Conservation (phyloP, 2,797 vertebrate species). For the Arctocebus calabarensis region DNA sequence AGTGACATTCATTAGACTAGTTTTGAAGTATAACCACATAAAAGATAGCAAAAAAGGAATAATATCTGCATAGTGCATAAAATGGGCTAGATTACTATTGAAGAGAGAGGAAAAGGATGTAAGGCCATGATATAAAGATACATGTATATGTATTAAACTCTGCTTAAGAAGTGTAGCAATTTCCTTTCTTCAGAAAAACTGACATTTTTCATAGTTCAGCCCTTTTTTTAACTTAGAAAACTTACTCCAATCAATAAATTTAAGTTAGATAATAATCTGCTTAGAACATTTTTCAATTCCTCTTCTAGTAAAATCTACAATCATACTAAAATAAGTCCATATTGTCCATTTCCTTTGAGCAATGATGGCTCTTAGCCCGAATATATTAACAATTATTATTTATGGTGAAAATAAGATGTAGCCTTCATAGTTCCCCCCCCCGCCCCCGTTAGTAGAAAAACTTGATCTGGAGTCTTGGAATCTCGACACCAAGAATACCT, state of each 20-base stretch:
- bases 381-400: neutral
- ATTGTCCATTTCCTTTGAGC: neutral
- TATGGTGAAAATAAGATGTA: neutral
- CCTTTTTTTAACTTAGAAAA: neutral
- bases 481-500: neutral
- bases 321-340: neutral
- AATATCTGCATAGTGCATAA: neutral
- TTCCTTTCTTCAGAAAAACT: neutral
- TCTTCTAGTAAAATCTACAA: neutral
- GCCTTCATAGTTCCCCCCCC: neutral
- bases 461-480: neutral
- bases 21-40: neutral
- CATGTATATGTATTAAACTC: neutral
- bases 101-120: neutral
- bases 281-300: neutral
- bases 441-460: neutral
- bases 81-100: neutral
- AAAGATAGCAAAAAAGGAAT: neutral
- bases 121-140: neutral
- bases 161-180: neutral
- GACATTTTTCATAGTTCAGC: slow-evolving; percentile 13
- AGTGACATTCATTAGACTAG: neutral
- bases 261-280: neutral
- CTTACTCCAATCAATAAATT: neutral
- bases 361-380: neutral